Percentiles rank a stretch among this genome's conserved stretches.
phyloP scores from a whole-genome alignment of 2,797 vertebrate genomes.

The Monodelphis domestica region DNA sequence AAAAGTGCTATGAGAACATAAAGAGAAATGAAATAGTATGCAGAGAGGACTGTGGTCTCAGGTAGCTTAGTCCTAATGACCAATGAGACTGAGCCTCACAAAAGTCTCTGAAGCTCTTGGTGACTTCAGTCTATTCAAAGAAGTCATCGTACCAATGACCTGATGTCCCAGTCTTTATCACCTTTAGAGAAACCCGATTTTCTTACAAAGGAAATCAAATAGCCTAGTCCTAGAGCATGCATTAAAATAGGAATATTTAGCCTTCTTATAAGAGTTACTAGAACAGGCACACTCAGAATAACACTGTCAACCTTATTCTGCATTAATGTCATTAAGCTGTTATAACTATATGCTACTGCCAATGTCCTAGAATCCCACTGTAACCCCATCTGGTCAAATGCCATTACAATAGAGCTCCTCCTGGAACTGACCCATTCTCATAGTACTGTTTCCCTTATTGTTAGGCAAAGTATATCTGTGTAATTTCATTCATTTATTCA shows the following conservation, averaged over 20 bases:
- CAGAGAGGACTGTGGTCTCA: not conserved
- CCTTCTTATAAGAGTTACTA: not conserved
- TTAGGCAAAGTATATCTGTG: not conserved
- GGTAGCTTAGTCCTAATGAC: not conserved
- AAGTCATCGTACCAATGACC: not conserved
- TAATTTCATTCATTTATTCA: not conserved
- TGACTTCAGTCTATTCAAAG: not conserved
- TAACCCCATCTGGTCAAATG: not conserved
- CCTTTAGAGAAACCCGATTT: not conserved
- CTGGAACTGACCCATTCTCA: not conserved
- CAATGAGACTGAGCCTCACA: not conserved
- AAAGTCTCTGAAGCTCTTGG: not conserved
- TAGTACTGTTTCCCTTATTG: not conserved
- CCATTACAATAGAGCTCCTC: not conserved
- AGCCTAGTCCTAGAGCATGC: not conserved
- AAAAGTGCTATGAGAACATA: not conserved
- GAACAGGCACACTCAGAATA: not conserved
- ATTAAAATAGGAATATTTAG: not conserved
- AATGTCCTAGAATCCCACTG: not conserved
- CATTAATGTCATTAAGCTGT: not conserved
- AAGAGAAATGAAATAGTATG: not conserved
- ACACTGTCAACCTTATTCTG: not conserved
- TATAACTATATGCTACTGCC: not conserved
- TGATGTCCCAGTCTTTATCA: not conserved
- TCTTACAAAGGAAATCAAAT: not conserved